Evolutionary conservation across 2,797 vertebrate genomes (phyloP), one percentile per base, ranked within the genome.

Genomic region (Acrossocheilus fasciatus): DNA sequence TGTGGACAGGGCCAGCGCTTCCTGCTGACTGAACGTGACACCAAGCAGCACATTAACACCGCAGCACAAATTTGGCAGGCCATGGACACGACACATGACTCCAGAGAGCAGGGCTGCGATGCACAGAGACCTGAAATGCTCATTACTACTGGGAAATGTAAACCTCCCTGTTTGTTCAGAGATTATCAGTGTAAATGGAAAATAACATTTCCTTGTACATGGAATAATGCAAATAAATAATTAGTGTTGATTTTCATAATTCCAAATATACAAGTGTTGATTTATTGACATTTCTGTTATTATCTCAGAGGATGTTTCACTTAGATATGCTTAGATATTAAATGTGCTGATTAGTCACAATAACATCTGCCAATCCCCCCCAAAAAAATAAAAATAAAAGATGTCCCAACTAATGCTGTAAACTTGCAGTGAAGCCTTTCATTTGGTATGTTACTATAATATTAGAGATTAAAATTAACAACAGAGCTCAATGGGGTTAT

Each of bases 21-120:
- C 91, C 76, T 90, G 89, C 91, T 91, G 90, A 93, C 89, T 88
- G 87, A 92, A 93, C 90, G 77, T 68, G 83, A 92, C 88, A 89
- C 90, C 86, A 89, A 94, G 91, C 92, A 92, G 91, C 91, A 91
- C 93, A 93, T 94, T 94, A 94, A 91, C 69, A 81, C 91, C 68
- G n/a, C 50, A 88, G 89, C 73, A 47, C 17, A 81, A 54, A 92
- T 89, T 91, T 88, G 89, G 87, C 87, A 88, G 52, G 64, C 15
- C 11, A 18, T 59, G 64, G 36, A 82, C 41, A 47, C 72, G 1
- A 23, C 73, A 78, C 82, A 73, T 30, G 47, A 62, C 62, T 59
- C n/a, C 52, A 84, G 64, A 47, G 41, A 72, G 11, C 41, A n/a
- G 20, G 5, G 4, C 36, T 70, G 73, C 0, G 47, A 78, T 72